phyloP scores from a whole-genome alignment of 2,888 invertebrate species.

The Cotesia congregata region DNA sequence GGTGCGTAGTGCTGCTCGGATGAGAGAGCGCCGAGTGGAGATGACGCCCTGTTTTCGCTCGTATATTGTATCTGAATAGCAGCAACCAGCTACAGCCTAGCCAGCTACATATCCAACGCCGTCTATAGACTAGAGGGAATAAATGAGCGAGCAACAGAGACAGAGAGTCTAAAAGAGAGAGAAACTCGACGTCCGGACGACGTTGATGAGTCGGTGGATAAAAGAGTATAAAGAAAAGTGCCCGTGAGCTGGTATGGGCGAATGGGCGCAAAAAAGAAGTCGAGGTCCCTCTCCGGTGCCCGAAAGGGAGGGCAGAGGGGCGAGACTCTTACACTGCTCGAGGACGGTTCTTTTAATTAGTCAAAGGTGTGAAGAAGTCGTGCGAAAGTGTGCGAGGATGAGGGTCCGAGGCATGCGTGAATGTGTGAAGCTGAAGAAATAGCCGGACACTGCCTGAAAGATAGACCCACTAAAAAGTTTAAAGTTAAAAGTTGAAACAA shows the following conservation, averaged over 20 bases:
- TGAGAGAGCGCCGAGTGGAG: conserved; percentile 1
- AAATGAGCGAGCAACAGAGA: conserved; percentile 20
- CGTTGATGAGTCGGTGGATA: conserved; percentile 28
- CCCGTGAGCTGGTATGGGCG: conserved; percentile 9
- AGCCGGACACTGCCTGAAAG: conserved; percentile 19
- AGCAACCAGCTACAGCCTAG: not conserved
- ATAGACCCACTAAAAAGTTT: conserved; percentile 27
- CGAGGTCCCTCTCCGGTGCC: conserved; percentile 22
- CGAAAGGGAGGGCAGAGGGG: not conserved
- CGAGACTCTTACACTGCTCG: conserved; percentile 40
- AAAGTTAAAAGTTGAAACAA: not conserved
- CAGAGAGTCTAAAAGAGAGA: conserved; percentile 15
- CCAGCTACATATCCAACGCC: conserved; percentile 9
- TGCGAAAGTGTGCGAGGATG: conserved; percentile 54
- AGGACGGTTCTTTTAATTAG: conserved; percentile 64
- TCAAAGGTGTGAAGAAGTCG: conserved; percentile 63
- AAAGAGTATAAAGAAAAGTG: conserved; percentile 35
- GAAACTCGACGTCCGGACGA: conserved; percentile 25
- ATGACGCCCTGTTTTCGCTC: conserved; percentile 21
- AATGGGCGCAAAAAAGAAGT: conserved; percentile 44
- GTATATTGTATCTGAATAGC: conserved; percentile 1
- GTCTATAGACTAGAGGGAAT: conserved; percentile 20
- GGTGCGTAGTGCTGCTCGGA: not conserved
- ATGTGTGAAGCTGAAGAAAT: conserved; percentile 45
- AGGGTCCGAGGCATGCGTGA: conserved; percentile 45